Base-by-base conservation (phyloP, 2,797 vertebrate species). In the Anabas testudineus region DNA sequence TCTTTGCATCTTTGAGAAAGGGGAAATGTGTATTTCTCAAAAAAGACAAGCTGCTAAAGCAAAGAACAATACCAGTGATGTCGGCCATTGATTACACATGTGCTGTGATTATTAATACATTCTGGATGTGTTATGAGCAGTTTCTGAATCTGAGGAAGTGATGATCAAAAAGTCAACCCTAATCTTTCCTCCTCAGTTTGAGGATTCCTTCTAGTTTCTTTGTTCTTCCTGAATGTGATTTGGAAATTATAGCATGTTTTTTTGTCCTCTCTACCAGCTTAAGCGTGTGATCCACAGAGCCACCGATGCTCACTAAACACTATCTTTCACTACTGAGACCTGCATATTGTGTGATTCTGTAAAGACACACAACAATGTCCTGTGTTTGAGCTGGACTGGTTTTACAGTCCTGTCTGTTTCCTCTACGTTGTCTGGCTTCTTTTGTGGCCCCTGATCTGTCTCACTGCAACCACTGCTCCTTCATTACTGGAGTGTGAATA, bases 371-470 rank as follows among this genome's bases (percentile, higher is more conserved):
- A 55, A 71, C 65, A 68, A 43, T 64, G 63, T 57, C 49, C 26
- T 10, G 39, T 80, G 77, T 85, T 72, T 82, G 73, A 63, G 36
- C 56, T 57, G 49, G 43, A 43, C 45, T 49, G 57, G 65, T 85
- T 81, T 76, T 73, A 83, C 76, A 69, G 52, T 48, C 32, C 32
- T 48, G 57, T 63, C 68, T 88, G 72, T 82, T 62, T 74, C 66
- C 53, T 73, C 39, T 66, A 21, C 42, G 60, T 47, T 42, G 58
- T 78, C 59, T 77, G 51, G 32, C 30, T 56, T 73, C 32, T 74
- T 61, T 79, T 80, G 56, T 80, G 67, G 45, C 22, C n/a, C 10
- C 21, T 34, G 22, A 45, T 85, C 67, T 74, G 60, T 78, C 49
- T 67, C 51, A 12, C 22, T 15, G 55, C 71, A 32, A 80, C 43